Evolutionary conservation across 2,797 vertebrate genomes (phyloP), one percentile per base, ranked within the genome.

Genomic region (Numenius phaeopus): DNA sequence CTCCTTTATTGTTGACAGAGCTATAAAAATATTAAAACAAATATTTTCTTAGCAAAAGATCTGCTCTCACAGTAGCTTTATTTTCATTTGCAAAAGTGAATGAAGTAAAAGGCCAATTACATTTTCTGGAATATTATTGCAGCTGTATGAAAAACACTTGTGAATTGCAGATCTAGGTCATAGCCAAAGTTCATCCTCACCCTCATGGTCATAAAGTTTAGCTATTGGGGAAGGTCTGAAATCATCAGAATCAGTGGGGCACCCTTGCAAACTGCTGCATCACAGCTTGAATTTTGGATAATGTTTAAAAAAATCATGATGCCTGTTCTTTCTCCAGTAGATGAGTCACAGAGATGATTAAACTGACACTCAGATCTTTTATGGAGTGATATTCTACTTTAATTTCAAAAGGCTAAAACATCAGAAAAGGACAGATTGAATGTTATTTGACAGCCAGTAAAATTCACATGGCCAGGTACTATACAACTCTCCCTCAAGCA

Each of bases 81-180:
- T 97, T 97, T 98, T 96, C 91, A 92, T 97, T 98, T 96, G 90
- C 88, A 76, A 50, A 94, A 94, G 81, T 95, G 96, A 95, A 86
- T 64, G 65, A 96, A 97, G 93, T 94, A 94, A 87, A 76, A 96
- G 95, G 83, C 90, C 58, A 88, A 57, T 91, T 92, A 91, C 76
- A 79, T 89, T 92, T 89, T 95, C 70, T 92, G 73, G 50, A 93
- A 23, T 97, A 90, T 96, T 97, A 96, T 95, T 95, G 96, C 95
- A 97, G 93, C 96, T 97, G 92, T 95, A 82, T 91, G 73, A 80
- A 90, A 84, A 96, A 93, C 94, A 94, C 64, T 92, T 81, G 42
- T 65, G 64, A 92, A 91, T 94, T 93, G 87, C 92, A 83, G 90
- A 96, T 97, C 84, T 96, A 97, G 97, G 83, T 85, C 75, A 78